Percentiles rank a stretch among this genome's conserved stretches.
Conservation (phyloP, 2,888 invertebrate genomes). For the Acanthoscelides obtectus region DNA sequence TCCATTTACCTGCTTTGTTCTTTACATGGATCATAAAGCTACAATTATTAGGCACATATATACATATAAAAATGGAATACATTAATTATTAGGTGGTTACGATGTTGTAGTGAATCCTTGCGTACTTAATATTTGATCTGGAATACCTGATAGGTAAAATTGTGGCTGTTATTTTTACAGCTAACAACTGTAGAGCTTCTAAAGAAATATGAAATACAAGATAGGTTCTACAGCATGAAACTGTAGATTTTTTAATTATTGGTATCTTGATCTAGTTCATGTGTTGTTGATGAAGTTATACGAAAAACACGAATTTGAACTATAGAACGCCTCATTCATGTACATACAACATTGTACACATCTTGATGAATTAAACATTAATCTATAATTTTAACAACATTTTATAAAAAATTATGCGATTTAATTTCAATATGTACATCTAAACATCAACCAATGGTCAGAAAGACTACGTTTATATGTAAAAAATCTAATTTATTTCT, state of each 20-base stretch:
- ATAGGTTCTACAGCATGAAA: no score
- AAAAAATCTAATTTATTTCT: not conserved
- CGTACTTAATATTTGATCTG: not conserved
- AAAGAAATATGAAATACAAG: not conserved
- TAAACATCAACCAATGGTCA: not conserved
- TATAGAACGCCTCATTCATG: no score
- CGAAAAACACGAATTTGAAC: no score
- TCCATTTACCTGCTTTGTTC: constrained; percentile 11
- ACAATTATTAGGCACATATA: constrained; percentile 44
- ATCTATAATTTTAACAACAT: not conserved
- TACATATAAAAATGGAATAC: constrained; percentile 33
- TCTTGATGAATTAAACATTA: not conserved
- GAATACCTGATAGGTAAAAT: not conserved
- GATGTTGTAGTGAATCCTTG: not conserved
- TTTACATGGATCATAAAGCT: constrained; percentile 28
- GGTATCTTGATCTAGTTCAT: no score
- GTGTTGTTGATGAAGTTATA: no score
- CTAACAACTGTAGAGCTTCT: not conserved
- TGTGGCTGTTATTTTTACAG: not conserved
- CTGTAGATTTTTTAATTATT: no score
- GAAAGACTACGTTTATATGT: not conserved
- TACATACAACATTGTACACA: not conserved
- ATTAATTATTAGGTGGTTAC: not conserved
- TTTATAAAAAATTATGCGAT: not conserved
- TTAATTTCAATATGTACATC: not conserved